Percentiles rank a stretch among this genome's conserved stretches.
Evolutionary conservation across 2,797 vertebrate species (phyloP).

Genomic region (Bradypodion pumilum): DNA sequence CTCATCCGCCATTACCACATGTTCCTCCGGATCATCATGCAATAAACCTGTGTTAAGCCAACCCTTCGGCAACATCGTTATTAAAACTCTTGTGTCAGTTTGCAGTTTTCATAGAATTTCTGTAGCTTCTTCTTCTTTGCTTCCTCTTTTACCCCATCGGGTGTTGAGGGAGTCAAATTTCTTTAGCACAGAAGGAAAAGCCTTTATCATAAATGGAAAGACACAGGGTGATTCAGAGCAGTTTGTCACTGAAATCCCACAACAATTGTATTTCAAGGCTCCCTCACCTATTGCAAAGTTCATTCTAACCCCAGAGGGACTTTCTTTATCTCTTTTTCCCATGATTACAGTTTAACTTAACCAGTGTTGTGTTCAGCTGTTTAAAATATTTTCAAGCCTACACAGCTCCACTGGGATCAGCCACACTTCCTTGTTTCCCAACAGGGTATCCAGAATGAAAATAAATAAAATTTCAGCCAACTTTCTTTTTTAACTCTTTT

Average conservation of each 20-base stretch:
- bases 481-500: conserved; percentile 3
- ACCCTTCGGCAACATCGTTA: neutral
- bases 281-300: conserved; percentile 5
- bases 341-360: conserved; percentile 17
- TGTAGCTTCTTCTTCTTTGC: too few relatives aligned
- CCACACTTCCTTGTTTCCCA: conserved; percentile 5
- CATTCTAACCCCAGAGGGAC: neutral
- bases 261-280: neutral
- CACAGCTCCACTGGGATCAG: neutral
- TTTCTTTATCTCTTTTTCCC: conserved; percentile 12
- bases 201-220: fast-evolving
- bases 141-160: too few relatives aligned
- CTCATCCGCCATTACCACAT: too few relatives aligned
- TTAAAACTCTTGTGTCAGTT: neutral
- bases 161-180: too few relatives aligned
- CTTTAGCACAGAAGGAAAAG: neutral
- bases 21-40: too few relatives aligned
- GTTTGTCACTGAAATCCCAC: neutral
- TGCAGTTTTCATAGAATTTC: too few relatives aligned
- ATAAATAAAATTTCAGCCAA: neutral
- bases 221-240: neutral
- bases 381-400: conserved; percentile 1
- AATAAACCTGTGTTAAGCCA: too few relatives aligned
- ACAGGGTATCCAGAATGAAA: neutral
- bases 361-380: conserved; percentile 8